These are phyloP conservation scores for Phaenicophaeus curvirostris DNA, from an alignment of 2,797 vertebrate genomes.

Conservation along the genomic window DNA sequence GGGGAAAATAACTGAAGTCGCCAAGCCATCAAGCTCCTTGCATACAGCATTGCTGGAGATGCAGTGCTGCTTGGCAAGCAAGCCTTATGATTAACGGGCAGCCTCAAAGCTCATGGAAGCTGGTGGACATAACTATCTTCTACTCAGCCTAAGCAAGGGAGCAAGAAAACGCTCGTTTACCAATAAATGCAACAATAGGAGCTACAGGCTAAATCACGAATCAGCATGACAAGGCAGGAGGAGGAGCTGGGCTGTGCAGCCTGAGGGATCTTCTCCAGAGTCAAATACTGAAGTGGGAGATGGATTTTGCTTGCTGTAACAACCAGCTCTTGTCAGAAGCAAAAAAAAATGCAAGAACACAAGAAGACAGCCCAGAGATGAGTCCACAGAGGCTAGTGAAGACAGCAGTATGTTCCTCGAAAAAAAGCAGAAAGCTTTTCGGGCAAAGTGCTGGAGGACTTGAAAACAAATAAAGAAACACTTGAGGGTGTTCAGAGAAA, in stretches of 20 bases:
- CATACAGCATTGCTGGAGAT: background rate
- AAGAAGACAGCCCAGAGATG: background rate
- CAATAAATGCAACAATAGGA: slow-evolving; percentile 59
- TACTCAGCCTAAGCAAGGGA: background rate
- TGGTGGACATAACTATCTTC: slow-evolving; percentile 2
- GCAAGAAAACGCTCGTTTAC: slow-evolving; percentile 38
- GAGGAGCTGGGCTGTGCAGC: background rate
- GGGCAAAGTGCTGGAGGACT: background rate
- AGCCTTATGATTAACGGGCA: background rate
- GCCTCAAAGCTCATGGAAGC: background rate
- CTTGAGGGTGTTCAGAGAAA: background rate
- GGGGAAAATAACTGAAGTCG: background rate
- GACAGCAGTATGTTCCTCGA: background rate
- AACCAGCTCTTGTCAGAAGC: slow-evolving; percentile 4
- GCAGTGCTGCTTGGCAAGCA: background rate
- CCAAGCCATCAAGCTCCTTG: background rate
- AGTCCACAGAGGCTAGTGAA: background rate
- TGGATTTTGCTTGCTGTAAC: background rate
- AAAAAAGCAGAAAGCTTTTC: slow-evolving; percentile 6
- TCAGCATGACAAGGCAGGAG: slow-evolving; percentile 42
- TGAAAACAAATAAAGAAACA: background rate
- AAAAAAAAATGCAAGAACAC: background rate
- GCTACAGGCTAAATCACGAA: slow-evolving; percentile 48
- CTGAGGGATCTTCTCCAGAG: slow-evolving; percentile 31
- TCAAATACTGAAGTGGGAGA: background rate